A percentile compares a stretch with the other conserved stretches of the same genome.
Evolutionary conservation across 1,140 invertebrate species (phyloP).

Genomic region (Drosophila obscura): DNA sequence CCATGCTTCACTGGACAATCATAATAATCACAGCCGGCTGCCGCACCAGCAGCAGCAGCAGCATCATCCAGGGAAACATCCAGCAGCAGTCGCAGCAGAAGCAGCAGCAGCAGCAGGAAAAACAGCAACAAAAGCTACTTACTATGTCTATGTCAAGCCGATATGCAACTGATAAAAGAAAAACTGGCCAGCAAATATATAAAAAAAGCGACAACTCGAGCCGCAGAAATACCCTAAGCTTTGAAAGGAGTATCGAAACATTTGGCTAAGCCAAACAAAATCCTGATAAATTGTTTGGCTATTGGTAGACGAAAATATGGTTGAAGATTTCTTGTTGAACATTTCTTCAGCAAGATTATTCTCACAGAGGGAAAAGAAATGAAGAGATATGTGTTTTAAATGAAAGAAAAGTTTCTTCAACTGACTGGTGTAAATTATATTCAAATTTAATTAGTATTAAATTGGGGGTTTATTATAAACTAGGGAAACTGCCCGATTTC

Average conservation of each 20-base stretch:
- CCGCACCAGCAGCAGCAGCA: constrained; percentile 38
- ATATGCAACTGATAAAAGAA: constrained; percentile 78
- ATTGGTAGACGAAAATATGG: too few relatives aligned
- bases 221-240: constrained; percentile 33
- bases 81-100: constrained; percentile 38
- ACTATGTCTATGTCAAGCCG: constrained; percentile 78
- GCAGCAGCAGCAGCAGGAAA: constrained; percentile 51
- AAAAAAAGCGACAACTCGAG: constrained; percentile 52
- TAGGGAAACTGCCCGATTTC: too few relatives aligned
- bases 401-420: not conserved
- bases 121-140: constrained; percentile 78
- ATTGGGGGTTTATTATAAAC: too few relatives aligned
- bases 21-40: constrained; percentile 76
- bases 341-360: too few relatives aligned
- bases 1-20: constrained; percentile 81
- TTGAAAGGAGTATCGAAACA: not conserved
- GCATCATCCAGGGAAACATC: constrained; percentile 12
- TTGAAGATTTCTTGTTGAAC: too few relatives aligned
- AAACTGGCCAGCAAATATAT: constrained; percentile 70
- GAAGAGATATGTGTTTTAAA: too few relatives aligned
- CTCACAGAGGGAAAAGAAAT: too few relatives aligned
- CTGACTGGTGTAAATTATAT: too few relatives aligned
- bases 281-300: too few relatives aligned
- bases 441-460: not conserved
- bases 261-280: not conserved